phyloP scores from a whole-genome alignment of 2,797 vertebrate species.

The Moxostoma hubbsi region DNA sequence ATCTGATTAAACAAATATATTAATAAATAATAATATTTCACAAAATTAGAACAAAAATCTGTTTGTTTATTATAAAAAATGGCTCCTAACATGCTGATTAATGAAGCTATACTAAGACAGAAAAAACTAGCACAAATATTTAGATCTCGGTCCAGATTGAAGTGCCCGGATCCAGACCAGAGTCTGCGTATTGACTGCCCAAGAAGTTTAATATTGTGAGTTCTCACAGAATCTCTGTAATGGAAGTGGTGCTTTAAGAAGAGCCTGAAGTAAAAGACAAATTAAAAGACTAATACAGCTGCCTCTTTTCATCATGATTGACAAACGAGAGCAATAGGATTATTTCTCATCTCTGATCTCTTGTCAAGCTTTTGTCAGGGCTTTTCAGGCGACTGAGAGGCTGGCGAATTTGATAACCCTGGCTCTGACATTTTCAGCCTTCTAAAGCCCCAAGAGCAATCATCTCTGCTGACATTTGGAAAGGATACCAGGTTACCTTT shows the following conservation, averaged over 20 bases:
- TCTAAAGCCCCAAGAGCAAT: constrained; percentile 66
- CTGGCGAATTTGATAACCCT: constrained; percentile 65
- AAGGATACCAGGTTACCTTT: constrained; percentile 63
- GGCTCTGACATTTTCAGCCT: constrained; percentile 64
- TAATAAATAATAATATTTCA: no score
- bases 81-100: no score
- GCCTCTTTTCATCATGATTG: constrained; percentile 56
- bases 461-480: constrained; percentile 66
- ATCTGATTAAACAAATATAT: no score
- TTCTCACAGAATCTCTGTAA: constrained; percentile 49
- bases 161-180: no score
- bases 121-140: no score
- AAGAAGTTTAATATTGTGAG: constrained; percentile 23
- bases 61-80: no score
- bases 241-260: constrained; percentile 47
- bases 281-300: constrained; percentile 53
- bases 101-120: no score
- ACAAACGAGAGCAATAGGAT: constrained; percentile 59
- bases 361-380: constrained; percentile 84
- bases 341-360: constrained; percentile 59
- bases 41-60: no score
- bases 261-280: constrained; percentile 39
- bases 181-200: no score
- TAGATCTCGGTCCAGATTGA: no score
- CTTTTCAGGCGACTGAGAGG: constrained; percentile 67